Conservation (phyloP, 2,797 vertebrate genomes). For the Mareca penelope region DNA sequence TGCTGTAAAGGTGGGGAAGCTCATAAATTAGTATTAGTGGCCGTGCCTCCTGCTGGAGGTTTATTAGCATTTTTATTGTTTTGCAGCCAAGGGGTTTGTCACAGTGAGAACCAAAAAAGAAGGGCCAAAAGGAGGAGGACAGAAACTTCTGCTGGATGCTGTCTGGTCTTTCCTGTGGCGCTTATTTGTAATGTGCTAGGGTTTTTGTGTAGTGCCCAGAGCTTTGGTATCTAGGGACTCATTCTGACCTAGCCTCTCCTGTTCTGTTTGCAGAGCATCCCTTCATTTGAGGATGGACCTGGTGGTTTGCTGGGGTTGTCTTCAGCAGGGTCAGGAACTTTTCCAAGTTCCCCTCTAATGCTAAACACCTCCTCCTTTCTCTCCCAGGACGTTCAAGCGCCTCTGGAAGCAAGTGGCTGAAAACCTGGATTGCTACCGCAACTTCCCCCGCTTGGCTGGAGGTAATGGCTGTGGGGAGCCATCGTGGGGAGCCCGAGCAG, state of each 20-base stretch:
- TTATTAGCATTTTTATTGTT: slow-evolving; percentile 80
- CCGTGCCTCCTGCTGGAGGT: slow-evolving; percentile 14
- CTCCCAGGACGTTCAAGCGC: slow-evolving; percentile 89
- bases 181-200: fast-evolving
- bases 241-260: background rate
- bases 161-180: background rate
- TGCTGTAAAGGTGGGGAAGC: slow-evolving; percentile 53
- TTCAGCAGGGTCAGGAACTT: background rate
- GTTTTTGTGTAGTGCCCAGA: background rate
- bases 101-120: slow-evolving; percentile 3
- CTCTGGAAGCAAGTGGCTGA: slow-evolving; percentile 94
- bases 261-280: background rate
- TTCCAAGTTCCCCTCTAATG: background rate
- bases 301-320: background rate
- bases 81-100: slow-evolving; percentile 65
- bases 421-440: slow-evolving; percentile 90
- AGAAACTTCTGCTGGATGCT: background rate
- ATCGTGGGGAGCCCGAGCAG: fast-evolving
- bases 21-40: slow-evolving; percentile 45
- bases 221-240: no score
- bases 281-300: fast-evolving
- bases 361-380: background rate
- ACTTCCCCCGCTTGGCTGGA: slow-evolving; percentile 91
- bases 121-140: background rate
- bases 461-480: slow-evolving; percentile 81